Percentiles rank a stretch among this genome's conserved stretches.
Conservation (phyloP, 1,140 invertebrate species). For the Octopus sinensis region DNA sequence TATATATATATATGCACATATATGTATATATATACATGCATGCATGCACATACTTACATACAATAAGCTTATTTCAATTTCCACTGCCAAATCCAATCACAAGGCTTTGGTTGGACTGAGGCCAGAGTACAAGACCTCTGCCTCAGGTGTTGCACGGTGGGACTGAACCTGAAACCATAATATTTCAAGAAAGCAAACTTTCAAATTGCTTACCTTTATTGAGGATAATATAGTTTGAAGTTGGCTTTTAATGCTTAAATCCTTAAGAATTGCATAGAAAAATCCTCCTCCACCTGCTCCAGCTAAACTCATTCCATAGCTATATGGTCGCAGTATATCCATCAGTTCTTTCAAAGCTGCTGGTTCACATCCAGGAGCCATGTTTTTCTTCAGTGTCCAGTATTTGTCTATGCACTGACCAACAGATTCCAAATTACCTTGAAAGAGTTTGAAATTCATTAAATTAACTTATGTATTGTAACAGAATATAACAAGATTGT, state of each 20-base stretch:
- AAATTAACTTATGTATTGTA: no score
- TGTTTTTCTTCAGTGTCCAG: slow-evolving; percentile 59
- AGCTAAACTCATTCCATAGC: slow-evolving; percentile 53
- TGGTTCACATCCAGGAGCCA: slow-evolving; percentile 61
- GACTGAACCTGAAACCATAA: no score
- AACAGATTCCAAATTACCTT: slow-evolving; percentile 52
- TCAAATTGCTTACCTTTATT: slow-evolving; percentile 9
- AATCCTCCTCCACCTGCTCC: slow-evolving; percentile 61
- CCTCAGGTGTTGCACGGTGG: no score
- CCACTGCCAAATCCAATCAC: no score
- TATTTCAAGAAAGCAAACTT: no score
- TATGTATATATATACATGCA: no score
- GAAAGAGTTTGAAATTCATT: slow-evolving; percentile 4
- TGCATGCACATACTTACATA: no score
- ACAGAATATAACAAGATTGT: no score
- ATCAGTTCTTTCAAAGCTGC: slow-evolving; percentile 51
- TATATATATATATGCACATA: no score
- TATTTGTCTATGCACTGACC: slow-evolving; percentile 55
- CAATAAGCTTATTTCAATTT: no score
- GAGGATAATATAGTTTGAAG: slow-evolving; percentile 33
- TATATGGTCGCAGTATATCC: slow-evolving; percentile 42
- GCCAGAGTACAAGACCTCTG: no score
- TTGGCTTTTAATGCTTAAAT: slow-evolving; percentile 30
- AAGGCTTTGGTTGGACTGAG: no score
- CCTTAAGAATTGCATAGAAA: slow-evolving; percentile 54